Evolutionary conservation across 2,888 invertebrate genomes (phyloP), one percentile per base, ranked within the genome.

Genomic region (Orthosia gothica): DNA sequence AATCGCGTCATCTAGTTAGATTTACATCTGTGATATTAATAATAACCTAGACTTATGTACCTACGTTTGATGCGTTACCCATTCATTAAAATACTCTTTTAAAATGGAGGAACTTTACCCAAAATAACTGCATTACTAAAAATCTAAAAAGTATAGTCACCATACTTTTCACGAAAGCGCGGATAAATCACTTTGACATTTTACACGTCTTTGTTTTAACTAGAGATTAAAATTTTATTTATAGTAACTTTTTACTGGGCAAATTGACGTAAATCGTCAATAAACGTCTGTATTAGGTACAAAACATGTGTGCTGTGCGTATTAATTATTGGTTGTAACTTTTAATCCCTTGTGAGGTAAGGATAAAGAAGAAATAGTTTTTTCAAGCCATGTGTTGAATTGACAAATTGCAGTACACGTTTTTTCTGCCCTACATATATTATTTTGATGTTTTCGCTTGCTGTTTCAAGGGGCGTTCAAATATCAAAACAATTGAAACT

Each of bases 121-220:
- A 23, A 40, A 40, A 47, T 75, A 40, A n/a, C 54, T 18, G 32
- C 12, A 13, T 15, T 2, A 15, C n/a, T 12, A 15, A 66, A 65
- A 15, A 12, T 18, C 5, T 12, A 5, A 3, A 74, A 73, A 40
- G 45, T 70, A 58, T 81, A 72, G 89, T 82, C 75, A 86, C 87
- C 81, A 59, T 72, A 83, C 59, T 64, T 63, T 80, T 64, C 32
- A 77, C 76, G 68, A 86, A 84, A 81, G 76, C 75, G 70, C 78
- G 84, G 85, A 91, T 91, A 89, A 88, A 90, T 92, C 91, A 90
- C 79, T 71, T 69, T 90, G 91, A 91, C 92, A 79, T 91, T 91
- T 87, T 81, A 89, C 86, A 87, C 71, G 83, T 87, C 85, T 88
- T 88, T 89, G 86, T 87, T 86, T 79, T 82, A 80, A 83, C 63